A percentile compares a stretch with the other conserved stretches of the same genome.
Conservation (phyloP, 64 coral and sea anemone species). For the Montipora foliosa region DNA sequence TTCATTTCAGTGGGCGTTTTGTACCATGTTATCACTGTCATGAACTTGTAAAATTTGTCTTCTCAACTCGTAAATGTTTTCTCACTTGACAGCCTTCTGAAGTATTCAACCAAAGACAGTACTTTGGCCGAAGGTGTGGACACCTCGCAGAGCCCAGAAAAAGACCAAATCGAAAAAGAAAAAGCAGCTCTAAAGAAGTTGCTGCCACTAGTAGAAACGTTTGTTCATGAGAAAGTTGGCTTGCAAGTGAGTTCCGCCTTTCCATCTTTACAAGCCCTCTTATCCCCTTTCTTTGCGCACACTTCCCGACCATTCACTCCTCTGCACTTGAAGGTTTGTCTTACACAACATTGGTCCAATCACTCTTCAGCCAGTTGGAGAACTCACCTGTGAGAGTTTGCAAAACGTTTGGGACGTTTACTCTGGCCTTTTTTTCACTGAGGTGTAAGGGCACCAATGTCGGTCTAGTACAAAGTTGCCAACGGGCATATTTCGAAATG, state of each 20-base stretch:
- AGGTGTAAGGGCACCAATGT: too few species aligned
- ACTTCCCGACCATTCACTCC: too few species aligned
- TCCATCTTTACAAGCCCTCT: not conserved
- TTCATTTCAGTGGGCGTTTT: too few species aligned
- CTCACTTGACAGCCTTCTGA: slow-evolving; percentile 64
- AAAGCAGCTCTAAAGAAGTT: slow-evolving; percentile 83
- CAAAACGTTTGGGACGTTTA: too few species aligned
- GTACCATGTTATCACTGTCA: not conserved
- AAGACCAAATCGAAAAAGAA: slow-evolving; percentile 89
- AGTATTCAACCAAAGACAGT: slow-evolving; percentile 90
- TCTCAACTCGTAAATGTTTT: not conserved
- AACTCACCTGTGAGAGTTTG: too few species aligned
- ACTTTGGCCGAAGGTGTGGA: slow-evolving; percentile 82
- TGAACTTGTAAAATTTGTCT: not conserved
- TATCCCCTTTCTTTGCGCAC: too few species aligned
- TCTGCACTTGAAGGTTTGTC: too few species aligned
- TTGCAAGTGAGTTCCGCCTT: slow-evolving; percentile 69
- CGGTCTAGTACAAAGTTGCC: too few species aligned
- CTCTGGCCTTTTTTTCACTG: too few species aligned
- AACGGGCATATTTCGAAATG: too few species aligned
- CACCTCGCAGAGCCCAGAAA: slow-evolving; percentile 76
- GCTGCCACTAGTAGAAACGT: slow-evolving; percentile 85
- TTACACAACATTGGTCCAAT: too few species aligned
- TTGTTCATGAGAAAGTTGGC: slow-evolving; percentile 88
- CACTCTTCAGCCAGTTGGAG: too few species aligned